Evolutionary conservation across 2,888 invertebrate genomes (phyloP).

Genomic region (Euspilapteryx auroguttella): DNA sequence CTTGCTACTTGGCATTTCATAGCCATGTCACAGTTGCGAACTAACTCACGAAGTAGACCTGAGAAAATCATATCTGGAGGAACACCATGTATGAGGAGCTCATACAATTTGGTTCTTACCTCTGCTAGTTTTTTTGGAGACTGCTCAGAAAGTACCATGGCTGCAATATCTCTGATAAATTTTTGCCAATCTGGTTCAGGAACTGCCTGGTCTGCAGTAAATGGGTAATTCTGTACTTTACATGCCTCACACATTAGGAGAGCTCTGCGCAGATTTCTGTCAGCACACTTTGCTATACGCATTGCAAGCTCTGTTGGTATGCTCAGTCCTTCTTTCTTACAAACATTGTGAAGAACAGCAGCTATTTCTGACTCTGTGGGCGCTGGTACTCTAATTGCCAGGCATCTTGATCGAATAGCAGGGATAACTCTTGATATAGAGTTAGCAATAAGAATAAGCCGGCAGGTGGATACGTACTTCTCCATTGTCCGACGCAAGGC

Average conservation of each 20-base stretch:
- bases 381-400: slow-evolving; percentile 89
- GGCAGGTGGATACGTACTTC: slow-evolving; percentile 93
- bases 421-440: slow-evolving; percentile 95
- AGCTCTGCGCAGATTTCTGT: slow-evolving; percentile 89
- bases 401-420: slow-evolving; percentile 94
- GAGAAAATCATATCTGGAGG: slow-evolving; percentile 92
- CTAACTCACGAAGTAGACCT: slow-evolving; percentile 79
- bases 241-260: slow-evolving; percentile 92
- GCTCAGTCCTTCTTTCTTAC: slow-evolving; percentile 79
- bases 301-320: slow-evolving; percentile 77
- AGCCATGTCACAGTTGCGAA: slow-evolving; percentile 87
- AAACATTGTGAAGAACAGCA: slow-evolving; percentile 65
- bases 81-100: slow-evolving; percentile 90
- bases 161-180: slow-evolving; percentile 84
- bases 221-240: slow-evolving; percentile 89
- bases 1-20: slow-evolving; percentile 85
- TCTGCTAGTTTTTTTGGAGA: slow-evolving; percentile 81
- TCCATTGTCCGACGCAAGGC: slow-evolving; percentile 98
- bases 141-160: slow-evolving; percentile 84
- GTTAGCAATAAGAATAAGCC: slow-evolving; percentile 91
- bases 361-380: slow-evolving; percentile 79
- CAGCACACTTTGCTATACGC: slow-evolving; percentile 76
- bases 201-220: slow-evolving; percentile 76
- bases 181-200: slow-evolving; percentile 92
- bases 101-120: slow-evolving; percentile 87